Conservation (phyloP, 2,888 invertebrate species). For the Ochropleura plecta region DNA sequence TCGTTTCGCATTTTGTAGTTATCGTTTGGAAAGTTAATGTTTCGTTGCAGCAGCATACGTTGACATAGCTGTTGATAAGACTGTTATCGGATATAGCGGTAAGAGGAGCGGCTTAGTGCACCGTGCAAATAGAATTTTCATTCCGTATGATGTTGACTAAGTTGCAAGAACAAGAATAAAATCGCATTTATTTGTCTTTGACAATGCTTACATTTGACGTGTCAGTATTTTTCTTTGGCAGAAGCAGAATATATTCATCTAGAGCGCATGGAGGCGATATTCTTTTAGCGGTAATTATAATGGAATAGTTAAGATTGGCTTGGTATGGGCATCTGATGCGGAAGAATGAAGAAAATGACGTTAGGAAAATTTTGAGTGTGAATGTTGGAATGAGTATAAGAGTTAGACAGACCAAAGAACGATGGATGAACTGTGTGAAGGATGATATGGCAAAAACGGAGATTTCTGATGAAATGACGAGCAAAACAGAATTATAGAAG, state of each 20-base stretch:
- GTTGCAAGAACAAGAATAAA: not conserved
- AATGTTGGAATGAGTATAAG: no score
- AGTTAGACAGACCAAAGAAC: no score
- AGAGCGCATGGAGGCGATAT: not conserved
- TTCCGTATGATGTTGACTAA: not conserved
- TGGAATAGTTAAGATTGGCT: no score
- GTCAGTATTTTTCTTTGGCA: not conserved
- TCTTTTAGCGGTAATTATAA: not conserved
- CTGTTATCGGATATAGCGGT: constrained; percentile 70
- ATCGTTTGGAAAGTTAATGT: constrained; percentile 67
- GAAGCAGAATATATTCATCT: not conserved
- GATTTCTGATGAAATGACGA: no score
- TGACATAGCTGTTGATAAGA: constrained; percentile 72
- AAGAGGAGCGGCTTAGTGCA: constrained; percentile 30
- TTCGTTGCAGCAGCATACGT: constrained; percentile 58
- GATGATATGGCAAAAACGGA: no score
- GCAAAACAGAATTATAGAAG: no score
- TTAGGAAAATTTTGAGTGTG: no score
- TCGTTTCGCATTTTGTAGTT: constrained; percentile 46
- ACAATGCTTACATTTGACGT: not conserved
- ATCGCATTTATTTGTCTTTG: not conserved
- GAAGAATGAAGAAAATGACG: no score
- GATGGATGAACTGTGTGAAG: no score
- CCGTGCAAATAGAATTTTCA: constrained; percentile 26
- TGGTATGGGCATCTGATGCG: no score